Percentiles rank a stretch among this genome's conserved stretches.
Evolutionary conservation across 2,113 vertebrate genomes (phyloP).

Genomic region (Anser cygnoides): DNA sequence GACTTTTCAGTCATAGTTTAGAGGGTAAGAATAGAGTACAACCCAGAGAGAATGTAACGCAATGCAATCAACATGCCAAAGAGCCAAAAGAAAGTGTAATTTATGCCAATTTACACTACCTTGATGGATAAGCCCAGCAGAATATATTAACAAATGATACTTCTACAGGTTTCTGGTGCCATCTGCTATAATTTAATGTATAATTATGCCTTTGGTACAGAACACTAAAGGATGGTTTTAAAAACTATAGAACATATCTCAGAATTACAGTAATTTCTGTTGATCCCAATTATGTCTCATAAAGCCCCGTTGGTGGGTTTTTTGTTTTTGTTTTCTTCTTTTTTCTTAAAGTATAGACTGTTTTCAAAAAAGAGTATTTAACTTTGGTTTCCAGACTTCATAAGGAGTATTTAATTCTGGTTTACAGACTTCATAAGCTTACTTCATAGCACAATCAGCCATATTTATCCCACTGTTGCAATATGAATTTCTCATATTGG

Average conservation of each 20-base stretch:
- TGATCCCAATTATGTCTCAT: slow-evolving; percentile 29
- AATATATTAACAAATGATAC: slow-evolving; percentile 47
- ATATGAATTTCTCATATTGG: background rate
- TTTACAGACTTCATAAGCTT: slow-evolving; percentile 3
- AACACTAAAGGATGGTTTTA: slow-evolving; percentile 19
- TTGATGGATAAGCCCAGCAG: slow-evolving; percentile 31
- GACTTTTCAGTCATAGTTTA: slow-evolving; percentile 4
- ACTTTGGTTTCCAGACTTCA: slow-evolving; percentile 1
- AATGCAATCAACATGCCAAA: background rate
- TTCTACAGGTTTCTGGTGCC: slow-evolving; percentile 31
- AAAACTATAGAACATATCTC: background rate
- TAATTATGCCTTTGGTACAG: slow-evolving; percentile 31
- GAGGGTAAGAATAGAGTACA: background rate
- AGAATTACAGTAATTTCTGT: slow-evolving; percentile 42
- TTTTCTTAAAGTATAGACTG: background rate
- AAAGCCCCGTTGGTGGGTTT: background rate
- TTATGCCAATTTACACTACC: slow-evolving; percentile 47
- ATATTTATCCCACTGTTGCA: background rate
- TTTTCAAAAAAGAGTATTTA: background rate
- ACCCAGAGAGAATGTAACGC: background rate
- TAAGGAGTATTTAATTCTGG: background rate
- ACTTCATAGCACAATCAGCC: background rate
- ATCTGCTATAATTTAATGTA: slow-evolving; percentile 51
- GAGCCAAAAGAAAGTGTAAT: slow-evolving; percentile 43
- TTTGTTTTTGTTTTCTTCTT: background rate